These are phyloP conservation scores for Siderastrea siderea DNA, from an alignment of 92 coral and sea anemone genomes.

Conservation along the genomic window DNA sequence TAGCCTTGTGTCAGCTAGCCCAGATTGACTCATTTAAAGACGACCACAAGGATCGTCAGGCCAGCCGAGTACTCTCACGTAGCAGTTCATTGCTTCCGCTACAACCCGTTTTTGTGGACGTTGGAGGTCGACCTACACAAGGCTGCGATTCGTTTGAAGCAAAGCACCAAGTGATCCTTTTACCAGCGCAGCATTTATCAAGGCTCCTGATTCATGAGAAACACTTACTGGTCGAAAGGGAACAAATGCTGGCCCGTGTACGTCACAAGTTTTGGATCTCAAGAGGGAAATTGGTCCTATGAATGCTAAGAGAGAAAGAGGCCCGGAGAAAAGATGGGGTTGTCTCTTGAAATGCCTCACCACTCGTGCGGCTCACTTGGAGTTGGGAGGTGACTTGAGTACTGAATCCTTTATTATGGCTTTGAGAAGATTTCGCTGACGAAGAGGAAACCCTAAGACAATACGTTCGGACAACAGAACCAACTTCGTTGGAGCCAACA, in stretches of 20 bases:
- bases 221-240: slow-evolving; percentile 9
- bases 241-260: slow-evolving; percentile 32
- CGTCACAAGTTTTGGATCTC: slow-evolving; percentile 34
- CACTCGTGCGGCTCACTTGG: slow-evolving; percentile 60
- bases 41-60: neutral
- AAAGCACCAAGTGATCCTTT: slow-evolving; percentile 35
- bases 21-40: slow-evolving; percentile 5
- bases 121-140: slow-evolving; percentile 23
- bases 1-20: slow-evolving; percentile 8
- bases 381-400: slow-evolving; percentile 48
- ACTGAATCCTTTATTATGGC: slow-evolving; percentile 58
- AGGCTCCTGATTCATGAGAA: slow-evolving; percentile 5
- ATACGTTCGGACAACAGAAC: too few relatives aligned
- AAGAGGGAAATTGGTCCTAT: slow-evolving; percentile 47
- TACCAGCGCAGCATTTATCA: slow-evolving; percentile 15
- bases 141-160: slow-evolving; percentile 9
- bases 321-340: slow-evolving; percentile 46
- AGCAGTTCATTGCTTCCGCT: slow-evolving; percentile 11
- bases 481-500: too few relatives aligned
- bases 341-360: slow-evolving; percentile 57
- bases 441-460: neutral
- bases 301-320: slow-evolving; percentile 50
- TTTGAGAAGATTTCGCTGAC: slow-evolving; percentile 29
- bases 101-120: slow-evolving; percentile 17
- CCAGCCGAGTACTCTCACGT: neutral